Evolutionary conservation across 37 sponge, comb jelly and placozoan species (phyloP).

Genomic region (Beroe forskalii): DNA sequence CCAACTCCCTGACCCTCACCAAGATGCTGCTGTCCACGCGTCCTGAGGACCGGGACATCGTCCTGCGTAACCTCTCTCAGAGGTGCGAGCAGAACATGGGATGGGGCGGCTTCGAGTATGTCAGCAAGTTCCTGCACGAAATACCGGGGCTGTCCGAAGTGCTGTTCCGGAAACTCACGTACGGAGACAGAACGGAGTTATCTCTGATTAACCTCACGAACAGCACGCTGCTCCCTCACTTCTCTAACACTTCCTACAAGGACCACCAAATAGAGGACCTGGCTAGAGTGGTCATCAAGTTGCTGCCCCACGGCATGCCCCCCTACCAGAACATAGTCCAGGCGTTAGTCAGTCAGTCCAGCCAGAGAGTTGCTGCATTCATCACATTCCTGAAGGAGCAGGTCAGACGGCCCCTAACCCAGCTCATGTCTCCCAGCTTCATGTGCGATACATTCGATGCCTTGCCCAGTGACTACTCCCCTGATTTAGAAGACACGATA

Average conservation of each 20-base stretch:
- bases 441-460: constrained; percentile 14
- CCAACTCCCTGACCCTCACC: background rate
- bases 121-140: background rate
- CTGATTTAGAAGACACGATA: background rate
- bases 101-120: constrained; percentile 3
- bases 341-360: background rate
- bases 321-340: background rate
- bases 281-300: background rate
- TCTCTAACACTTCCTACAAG: background rate
- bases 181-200: background rate
- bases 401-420: background rate
- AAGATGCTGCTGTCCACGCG: background rate
- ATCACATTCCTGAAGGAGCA: background rate
- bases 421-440: background rate
- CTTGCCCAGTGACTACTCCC: background rate
- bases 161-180: background rate
- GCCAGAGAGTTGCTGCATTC: background rate
- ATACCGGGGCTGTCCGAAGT: background rate
- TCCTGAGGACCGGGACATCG: background rate
- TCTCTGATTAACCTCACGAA: constrained; percentile 54
- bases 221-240: constrained; percentile 11
- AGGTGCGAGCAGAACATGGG: background rate
- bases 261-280: background rate
- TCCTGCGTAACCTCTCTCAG: background rate
- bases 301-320: background rate